phyloP scores from a whole-genome alignment of 2,797 vertebrate species.

The Poeciliopsis gracilis region DNA sequence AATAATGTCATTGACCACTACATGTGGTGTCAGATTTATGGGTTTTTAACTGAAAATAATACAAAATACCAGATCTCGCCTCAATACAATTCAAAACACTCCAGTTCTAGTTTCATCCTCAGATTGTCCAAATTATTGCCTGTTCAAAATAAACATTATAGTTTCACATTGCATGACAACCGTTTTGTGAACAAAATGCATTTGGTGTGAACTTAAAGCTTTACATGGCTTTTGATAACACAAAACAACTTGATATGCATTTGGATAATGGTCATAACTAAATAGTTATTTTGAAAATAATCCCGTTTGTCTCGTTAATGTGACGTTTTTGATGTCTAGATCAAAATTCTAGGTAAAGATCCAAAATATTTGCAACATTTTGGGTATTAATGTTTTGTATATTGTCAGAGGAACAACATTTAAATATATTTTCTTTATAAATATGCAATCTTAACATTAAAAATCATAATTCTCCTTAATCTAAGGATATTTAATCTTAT shows the following conservation, averaged over 20 bases:
- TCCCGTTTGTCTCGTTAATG: too few relatives aligned
- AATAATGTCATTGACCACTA: background rate
- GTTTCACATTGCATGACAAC: too few relatives aligned
- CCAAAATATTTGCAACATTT: background rate
- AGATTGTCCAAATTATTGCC: too few relatives aligned
- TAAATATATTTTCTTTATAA: background rate
- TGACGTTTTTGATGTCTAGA: too few relatives aligned
- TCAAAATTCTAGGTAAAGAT: background rate
- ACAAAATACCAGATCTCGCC: too few relatives aligned
- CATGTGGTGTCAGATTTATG: background rate
- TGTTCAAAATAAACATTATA: too few relatives aligned
- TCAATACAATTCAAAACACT: background rate
- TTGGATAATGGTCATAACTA: background rate
- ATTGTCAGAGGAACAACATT: background rate
- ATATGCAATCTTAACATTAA: background rate
- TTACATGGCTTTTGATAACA: background rate
- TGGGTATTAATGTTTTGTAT: background rate
- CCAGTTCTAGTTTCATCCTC: background rate
- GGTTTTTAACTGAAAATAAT: background rate
- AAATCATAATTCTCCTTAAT: too few relatives aligned
- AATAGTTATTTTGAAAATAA: too few relatives aligned
- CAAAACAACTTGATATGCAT: background rate
- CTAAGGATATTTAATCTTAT: too few relatives aligned
- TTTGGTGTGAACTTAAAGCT: background rate
- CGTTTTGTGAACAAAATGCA: background rate